Base-by-base conservation (phyloP, 2,888 invertebrate species). In the Stenoptilia bipunctidactyla region DNA sequence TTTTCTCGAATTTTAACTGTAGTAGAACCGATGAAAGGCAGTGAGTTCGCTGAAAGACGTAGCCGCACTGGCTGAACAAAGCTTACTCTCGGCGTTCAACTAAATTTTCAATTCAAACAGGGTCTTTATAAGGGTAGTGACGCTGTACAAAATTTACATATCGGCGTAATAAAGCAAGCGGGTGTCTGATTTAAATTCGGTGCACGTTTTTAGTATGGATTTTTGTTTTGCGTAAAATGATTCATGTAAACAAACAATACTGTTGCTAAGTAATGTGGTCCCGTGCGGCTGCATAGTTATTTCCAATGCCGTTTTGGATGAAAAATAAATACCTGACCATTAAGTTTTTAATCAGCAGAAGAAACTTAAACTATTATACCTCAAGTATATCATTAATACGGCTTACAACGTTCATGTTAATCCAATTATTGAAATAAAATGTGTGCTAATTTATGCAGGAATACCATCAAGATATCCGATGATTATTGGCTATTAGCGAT, bases 51-150 rank as follows among this genome's bases (percentile, higher is more conserved):
- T 82, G 82, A 79, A 79, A 80, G 83, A 75, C 83, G 77, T 77
- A 53, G 74, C 68, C 60, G 59, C 65, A 83, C 83, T 83, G 80
- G 69, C 74, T 66, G 74, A 66, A 68, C 52, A 61, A 55, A 58
- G 66, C 66, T 62, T 66, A 65, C 67, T 71, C 75, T 71, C 73
- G 68, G 67, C 72, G 74, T 72, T 74, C 72, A 69, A 75, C 77
- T 69, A 77, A 80, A 83, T 82, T 83, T 82, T 82, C 79, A 80
- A 83, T 82, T 83, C 83, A 82, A 79, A 74, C 77, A 73, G 74
- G 79, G 80, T 72, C 79, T 82, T 77, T 82, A 76, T 82, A 80
- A 82, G 83, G 80, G 83, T 80, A 83, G 82, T 83, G 80, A 80
- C 80, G 82, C 69, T 69, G 73, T 73, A 72, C 76, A 67, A 69